Conservation (phyloP, 2,797 vertebrate genomes). For the Sebastes minor region DNA sequence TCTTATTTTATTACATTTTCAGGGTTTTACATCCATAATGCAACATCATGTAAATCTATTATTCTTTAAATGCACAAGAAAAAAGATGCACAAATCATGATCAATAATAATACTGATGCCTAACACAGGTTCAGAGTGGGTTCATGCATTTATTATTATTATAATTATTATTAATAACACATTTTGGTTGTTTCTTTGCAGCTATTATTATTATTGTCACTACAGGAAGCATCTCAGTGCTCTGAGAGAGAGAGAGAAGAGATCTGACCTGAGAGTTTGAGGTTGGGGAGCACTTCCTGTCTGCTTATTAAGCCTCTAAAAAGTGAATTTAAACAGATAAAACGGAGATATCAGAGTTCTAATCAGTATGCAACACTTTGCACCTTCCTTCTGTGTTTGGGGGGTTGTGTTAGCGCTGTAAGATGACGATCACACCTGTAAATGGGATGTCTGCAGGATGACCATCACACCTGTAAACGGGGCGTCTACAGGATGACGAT, state of each 20-base stretch:
- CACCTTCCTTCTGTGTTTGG: neutral
- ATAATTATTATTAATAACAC: neutral
- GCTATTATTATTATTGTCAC: neutral
- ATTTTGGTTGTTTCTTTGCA: constrained; percentile 48
- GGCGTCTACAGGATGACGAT: accelerated
- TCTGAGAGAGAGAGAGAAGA: no score
- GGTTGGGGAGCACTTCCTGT: neutral
- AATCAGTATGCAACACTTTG: constrained; percentile 2
- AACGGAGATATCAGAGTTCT: neutral
- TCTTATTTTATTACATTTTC: constrained; percentile 27
- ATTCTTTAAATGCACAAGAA: neutral
- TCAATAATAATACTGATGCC: neutral
- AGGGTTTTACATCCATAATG: neutral
- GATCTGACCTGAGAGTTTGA: neutral
- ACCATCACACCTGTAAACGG: no score
- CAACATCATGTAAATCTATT: neutral
- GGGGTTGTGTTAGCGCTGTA: no score
- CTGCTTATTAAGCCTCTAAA: neutral
- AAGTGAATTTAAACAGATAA: neutral
- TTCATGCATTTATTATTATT: neutral
- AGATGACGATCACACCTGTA: no score
- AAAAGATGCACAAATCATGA: neutral
- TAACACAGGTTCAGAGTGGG: neutral
- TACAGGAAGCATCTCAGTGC: constrained; percentile 2
- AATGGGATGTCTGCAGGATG: accelerated